Percentiles rank a stretch among this genome's conserved stretches.
phyloP scores from a whole-genome alignment of 2,888 invertebrate genomes.

The Spisula subtruncata region DNA sequence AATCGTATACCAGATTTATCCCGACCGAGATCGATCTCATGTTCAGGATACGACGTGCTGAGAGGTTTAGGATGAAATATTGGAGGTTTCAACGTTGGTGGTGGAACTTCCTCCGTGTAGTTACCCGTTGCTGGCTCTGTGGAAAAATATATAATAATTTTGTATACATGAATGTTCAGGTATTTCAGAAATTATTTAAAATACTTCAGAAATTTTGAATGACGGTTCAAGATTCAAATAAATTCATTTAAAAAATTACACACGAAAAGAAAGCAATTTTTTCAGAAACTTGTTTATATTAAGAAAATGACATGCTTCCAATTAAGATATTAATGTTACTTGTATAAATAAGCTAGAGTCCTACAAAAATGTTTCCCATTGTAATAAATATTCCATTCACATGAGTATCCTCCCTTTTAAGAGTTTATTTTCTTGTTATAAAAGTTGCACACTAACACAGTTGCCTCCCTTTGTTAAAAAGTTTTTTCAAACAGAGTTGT shows the following conservation, averaged over 20 bases:
- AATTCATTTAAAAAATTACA: too few species aligned
- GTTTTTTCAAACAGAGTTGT: background rate
- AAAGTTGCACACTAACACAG: too few species aligned
- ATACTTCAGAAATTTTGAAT: too few species aligned
- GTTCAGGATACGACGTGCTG: slow-evolving; percentile 23
- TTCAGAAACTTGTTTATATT: background rate
- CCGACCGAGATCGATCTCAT: slow-evolving; percentile 50
- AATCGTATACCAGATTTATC: slow-evolving; percentile 7
- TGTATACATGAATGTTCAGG: background rate
- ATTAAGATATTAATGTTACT: background rate
- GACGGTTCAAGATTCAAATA: too few species aligned
- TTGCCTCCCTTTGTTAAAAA: too few species aligned
- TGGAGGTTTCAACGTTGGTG: slow-evolving; percentile 74
- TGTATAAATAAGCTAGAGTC: background rate
- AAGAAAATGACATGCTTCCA: background rate
- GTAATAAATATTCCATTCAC: too few species aligned
- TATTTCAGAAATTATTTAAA: too few species aligned
- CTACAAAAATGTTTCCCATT: background rate
- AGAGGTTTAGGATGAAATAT: slow-evolving; percentile 32
- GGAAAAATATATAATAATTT: slow-evolving; percentile 8
- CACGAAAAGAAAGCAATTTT: background rate
- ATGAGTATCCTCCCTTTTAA: too few species aligned
- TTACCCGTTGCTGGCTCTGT: slow-evolving; percentile 90
- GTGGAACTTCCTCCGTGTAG: slow-evolving; percentile 90
- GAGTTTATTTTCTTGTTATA: too few species aligned